Percentiles rank a stretch among this genome's conserved stretches.
Conservation (phyloP, 2,888 invertebrate genomes). For the Melanotus villosus region DNA sequence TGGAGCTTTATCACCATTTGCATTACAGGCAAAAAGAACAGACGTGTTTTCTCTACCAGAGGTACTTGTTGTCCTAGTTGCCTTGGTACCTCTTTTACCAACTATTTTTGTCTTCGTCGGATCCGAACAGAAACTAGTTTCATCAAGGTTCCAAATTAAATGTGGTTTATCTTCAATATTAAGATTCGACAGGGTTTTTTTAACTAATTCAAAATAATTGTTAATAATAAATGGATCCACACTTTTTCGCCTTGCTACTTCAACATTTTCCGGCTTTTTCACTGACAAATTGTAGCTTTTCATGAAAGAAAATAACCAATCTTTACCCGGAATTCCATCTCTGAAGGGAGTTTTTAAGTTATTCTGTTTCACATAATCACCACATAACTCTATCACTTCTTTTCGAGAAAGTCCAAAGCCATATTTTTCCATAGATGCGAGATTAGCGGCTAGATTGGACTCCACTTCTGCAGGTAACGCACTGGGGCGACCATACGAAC, state of each 20-base stretch:
- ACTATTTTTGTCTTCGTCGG: slow-evolving; percentile 44
- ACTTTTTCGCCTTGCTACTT: slow-evolving; percentile 55
- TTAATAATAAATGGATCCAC: slow-evolving; percentile 52
- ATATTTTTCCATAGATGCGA: no score
- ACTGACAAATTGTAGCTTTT: no score
- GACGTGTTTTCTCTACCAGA: slow-evolving; percentile 45
- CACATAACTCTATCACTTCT: no score
- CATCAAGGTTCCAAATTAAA: slow-evolving; percentile 54
- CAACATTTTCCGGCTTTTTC: no score
- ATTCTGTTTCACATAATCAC: no score
- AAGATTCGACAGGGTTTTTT: slow-evolving; percentile 33
- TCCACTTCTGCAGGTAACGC: no score
- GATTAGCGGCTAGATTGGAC: no score
- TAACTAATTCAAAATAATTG: slow-evolving; percentile 42
- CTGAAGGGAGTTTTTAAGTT: no score
- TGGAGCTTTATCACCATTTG: no score
- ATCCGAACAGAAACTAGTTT: slow-evolving; percentile 35
- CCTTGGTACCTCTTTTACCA: slow-evolving; percentile 28
- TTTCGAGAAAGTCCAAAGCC: no score
- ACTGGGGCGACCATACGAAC: slow-evolving; percentile 44
- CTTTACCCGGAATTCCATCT: no score
- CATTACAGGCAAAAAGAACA: no score
- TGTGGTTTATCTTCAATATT: slow-evolving; percentile 45
- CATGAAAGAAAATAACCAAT: slow-evolving; percentile 53
- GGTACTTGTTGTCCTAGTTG: slow-evolving; percentile 25